Evolutionary conservation across 1,140 invertebrate genomes (phyloP), one percentile per base, ranked within the genome.

Genomic region (Reticulitermes speratus): DNA sequence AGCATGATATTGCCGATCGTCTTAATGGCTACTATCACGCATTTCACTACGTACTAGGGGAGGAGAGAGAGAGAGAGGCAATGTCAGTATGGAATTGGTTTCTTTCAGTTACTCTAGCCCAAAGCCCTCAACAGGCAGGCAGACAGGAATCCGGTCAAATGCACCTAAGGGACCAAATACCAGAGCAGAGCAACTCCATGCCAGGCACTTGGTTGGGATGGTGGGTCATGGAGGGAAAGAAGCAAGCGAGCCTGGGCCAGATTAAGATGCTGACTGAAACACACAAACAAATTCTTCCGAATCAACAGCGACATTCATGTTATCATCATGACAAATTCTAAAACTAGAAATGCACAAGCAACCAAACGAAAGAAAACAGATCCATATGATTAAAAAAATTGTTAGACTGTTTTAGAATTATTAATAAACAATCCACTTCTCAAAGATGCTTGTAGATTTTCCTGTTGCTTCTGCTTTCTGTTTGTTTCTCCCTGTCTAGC

Each of bases 1-100:
- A 99, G 95, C 94, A 99, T 97, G 94, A 99, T 99, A 94, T 99
- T 99, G 92, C 98, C 97, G 93, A 99, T 99, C 92, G 98, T 99
- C 95, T 99, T 99, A 91, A 99, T 97, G 90, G 98, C 98, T 93
- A 99, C 98, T 94, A 99, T 98, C 93, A 99, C 98, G 94, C 98
- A 99, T 93, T 99, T 97, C 92, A 99, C 98, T 94, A 99, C 98
- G 94, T 99, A 98, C 97, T 98, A 32, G 85, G 86, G 84, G 59
- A 86, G 82, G 84, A 87, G 87, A 87, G 87, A 87, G 75, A 87
- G 87, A 87, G 87, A 84, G 38, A 84, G 84, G 85, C 83, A 87
- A 52, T 87, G 87, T 87, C 87, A 87, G 84, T 86, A 84, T 86
- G 85, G 85, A 86, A 75, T 86, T 21, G 83, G 83, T 48, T 59